phyloP scores from a whole-genome alignment of 2,113 vertebrate species.

The Peromyscus polionotus region DNA sequence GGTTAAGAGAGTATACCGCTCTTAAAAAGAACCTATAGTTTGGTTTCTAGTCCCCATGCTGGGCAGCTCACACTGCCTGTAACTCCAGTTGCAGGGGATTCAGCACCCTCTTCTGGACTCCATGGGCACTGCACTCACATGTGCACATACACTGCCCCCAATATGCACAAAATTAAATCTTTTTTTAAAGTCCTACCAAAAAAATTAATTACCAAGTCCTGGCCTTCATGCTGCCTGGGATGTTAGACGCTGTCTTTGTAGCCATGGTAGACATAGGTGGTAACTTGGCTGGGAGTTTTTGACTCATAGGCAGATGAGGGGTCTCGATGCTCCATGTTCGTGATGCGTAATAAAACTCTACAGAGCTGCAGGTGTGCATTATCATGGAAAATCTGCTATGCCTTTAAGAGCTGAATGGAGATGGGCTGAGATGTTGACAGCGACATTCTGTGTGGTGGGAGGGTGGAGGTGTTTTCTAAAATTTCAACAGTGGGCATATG shows the following conservation, averaged over 20 bases:
- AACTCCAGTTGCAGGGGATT: background rate
- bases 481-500: background rate
- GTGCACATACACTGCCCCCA: rapidly evolving
- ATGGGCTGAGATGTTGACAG: background rate
- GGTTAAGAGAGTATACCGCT: background rate
- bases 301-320: background rate
- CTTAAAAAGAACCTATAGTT: background rate
- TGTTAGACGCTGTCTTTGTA: background rate
- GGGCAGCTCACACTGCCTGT: background rate
- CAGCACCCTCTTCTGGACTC: background rate
- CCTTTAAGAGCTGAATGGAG: background rate
- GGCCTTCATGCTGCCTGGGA: background rate
- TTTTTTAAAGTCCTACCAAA: background rate
- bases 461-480: constrained; percentile 29
- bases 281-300: background rate
- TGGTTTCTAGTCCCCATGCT: background rate
- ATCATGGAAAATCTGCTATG: background rate
- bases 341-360: background rate
- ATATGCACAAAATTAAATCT: background rate
- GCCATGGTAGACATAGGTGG: background rate
- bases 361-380: background rate
- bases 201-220: background rate
- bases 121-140: background rate
- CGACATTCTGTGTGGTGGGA: background rate
- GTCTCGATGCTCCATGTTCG: background rate